Percentiles rank a stretch among this genome's conserved stretches.
Evolutionary conservation across 2,888 invertebrate species (phyloP).

Genomic region (Drosophila prostipennis): DNA sequence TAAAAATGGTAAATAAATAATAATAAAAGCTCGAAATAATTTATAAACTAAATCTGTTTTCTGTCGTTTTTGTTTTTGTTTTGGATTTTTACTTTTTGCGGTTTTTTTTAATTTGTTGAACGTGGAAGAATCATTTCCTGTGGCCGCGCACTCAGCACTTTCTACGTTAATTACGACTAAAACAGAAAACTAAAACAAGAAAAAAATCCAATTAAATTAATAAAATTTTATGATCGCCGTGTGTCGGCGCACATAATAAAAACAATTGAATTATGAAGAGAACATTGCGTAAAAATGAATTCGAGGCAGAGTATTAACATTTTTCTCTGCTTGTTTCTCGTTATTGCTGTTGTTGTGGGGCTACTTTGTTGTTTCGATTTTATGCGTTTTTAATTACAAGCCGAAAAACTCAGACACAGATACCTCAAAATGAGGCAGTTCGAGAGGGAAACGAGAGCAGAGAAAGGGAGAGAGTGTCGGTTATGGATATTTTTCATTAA

Average conservation of each 20-base stretch:
- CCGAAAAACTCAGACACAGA: constrained; percentile 38
- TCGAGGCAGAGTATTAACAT: constrained; percentile 38
- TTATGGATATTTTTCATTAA: not conserved
- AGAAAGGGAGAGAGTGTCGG: constrained; percentile 5
- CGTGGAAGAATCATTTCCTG: constrained; percentile 62
- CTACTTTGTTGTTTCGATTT: constrained; percentile 61
- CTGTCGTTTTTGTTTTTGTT: constrained; percentile 19
- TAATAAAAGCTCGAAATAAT: constrained; percentile 55
- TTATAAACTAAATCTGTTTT: constrained; percentile 61
- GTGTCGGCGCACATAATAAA: constrained; percentile 59
- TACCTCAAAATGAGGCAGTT: constrained; percentile 25
- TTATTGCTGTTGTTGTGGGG: constrained; percentile 26
- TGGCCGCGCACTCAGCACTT: constrained; percentile 41
- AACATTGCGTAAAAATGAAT: constrained; percentile 59
- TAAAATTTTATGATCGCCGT: constrained; percentile 60
- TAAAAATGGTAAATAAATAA: constrained; percentile 74
- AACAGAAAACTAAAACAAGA: constrained; percentile 22
- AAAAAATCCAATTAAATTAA: constrained; percentile 69
- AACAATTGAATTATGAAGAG: constrained; percentile 74
- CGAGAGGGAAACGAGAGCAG: not conserved
- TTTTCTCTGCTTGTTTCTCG: constrained; percentile 37
- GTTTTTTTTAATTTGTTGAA: constrained; percentile 10
- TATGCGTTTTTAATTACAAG: constrained; percentile 62
- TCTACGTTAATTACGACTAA: constrained; percentile 48
- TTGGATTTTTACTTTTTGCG: constrained; percentile 2